phyloP scores from a whole-genome alignment of 2,888 invertebrate genomes.

The Patella pellucida region DNA sequence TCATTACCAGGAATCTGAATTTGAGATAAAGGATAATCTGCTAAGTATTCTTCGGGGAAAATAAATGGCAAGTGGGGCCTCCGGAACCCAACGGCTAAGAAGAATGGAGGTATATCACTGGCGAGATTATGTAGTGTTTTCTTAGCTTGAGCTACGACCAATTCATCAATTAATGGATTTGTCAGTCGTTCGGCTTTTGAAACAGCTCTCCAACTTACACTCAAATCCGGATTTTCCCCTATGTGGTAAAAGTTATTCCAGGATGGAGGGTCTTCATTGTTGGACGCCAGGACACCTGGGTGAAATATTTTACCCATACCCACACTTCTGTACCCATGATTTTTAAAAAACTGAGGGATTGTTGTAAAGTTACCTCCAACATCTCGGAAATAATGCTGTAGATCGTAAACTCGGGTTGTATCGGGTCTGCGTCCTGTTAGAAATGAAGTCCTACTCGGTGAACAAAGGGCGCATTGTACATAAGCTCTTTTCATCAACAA shows the following conservation, averaged over 20 bases:
- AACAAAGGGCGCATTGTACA: slow-evolving; percentile 28
- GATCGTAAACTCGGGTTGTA: slow-evolving; percentile 41
- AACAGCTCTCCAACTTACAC: slow-evolving; percentile 6
- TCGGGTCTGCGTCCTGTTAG: slow-evolving; percentile 18
- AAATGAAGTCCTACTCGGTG: slow-evolving; percentile 30
- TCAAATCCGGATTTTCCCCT: not conserved
- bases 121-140: slow-evolving; percentile 24
- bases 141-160: slow-evolving; percentile 31
- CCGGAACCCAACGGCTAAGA: slow-evolving; percentile 44
- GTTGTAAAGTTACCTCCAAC: slow-evolving; percentile 42
- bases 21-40: slow-evolving; percentile 28
- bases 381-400: slow-evolving; percentile 32
- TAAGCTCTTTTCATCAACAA: slow-evolving; percentile 29
- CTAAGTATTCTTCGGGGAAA: slow-evolving; percentile 36
- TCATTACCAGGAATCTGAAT: slow-evolving; percentile 21
- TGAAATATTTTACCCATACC: slow-evolving; percentile 39
- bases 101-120: slow-evolving; percentile 35
- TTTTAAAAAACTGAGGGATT: slow-evolving; percentile 43
- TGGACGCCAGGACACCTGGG: slow-evolving; percentile 13
- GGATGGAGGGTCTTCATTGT: slow-evolving; percentile 8
- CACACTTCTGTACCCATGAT: slow-evolving; percentile 32
- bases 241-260: not conserved
- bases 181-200: slow-evolving; percentile 15
- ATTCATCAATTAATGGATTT: slow-evolving; percentile 33
- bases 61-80: slow-evolving; percentile 45